Evolutionary conservation across 1,140 invertebrate genomes (phyloP), one percentile per base, ranked within the genome.

Genomic region (Diorhabda sublineata): DNA sequence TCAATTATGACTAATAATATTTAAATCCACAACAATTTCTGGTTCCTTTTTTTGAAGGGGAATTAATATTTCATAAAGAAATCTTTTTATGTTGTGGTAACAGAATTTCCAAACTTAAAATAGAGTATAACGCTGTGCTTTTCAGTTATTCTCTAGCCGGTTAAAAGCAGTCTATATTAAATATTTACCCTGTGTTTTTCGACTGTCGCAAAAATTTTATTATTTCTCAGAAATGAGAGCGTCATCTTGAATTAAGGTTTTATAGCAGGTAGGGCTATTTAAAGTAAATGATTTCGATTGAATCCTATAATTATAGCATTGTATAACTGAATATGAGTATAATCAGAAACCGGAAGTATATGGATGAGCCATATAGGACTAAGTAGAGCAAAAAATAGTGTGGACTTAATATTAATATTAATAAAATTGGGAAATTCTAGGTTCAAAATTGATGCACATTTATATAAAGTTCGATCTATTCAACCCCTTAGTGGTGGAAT

Each of bases 101-200:
- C 47, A 52, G n/a, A n/a, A 6, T 52, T 52, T 52, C 47, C 47
- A n/a, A 52, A 26, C 26, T 26, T 26, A 26, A 26, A 8, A 52
- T 52, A 52, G 47, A 52, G 47, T 3, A 8, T 2, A 52, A n/a
- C 47, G 2, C 47, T 2, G 2, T 8, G 47, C 61, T 11, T n/a
- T 8, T 8, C 42, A 44, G 61, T 44, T 62, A 62, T 62, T 62
- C 61, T 44, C 61, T 9, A 44, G 61, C 61, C 61, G 61, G 61
- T 11, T 62, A 11, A n/a, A 62, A 62, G 43, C 61, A 62, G 61
- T 62, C 61, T 62, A 11, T 62, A 62, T 62, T 62, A 62, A 62
- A 62, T 62, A 62, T 62, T 62, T 43, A 62, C 61, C 61, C 61
- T 62, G 61, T 62, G 61, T 44, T 62, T 45, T 47, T 45, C 61